A percentile compares a stretch with the other conserved stretches of the same genome.
These are phyloP conservation scores for Phengaris arion DNA, from an alignment of 2,888 invertebrate species.

Conservation along the genomic window DNA sequence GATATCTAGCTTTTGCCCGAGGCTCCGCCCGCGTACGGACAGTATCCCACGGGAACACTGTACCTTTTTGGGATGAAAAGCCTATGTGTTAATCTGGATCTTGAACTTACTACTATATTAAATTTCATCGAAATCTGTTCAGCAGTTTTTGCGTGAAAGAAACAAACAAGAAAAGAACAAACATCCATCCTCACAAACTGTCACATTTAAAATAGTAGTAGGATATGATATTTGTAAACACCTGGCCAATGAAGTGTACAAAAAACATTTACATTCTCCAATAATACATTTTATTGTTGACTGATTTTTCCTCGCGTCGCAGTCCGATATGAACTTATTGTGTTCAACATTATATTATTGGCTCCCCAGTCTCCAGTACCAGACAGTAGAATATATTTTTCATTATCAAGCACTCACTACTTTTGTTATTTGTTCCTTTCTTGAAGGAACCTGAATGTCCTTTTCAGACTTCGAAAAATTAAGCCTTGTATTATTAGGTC, in stretches of 20 bases:
- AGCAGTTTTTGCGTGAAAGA: too few relatives aligned
- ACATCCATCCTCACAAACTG: too few relatives aligned
- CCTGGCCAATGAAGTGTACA: not conserved
- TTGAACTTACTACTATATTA: too few relatives aligned
- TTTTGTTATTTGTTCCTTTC: not conserved
- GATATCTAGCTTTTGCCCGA: too few relatives aligned
- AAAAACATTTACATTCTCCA: not conserved
- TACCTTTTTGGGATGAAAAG: too few relatives aligned
- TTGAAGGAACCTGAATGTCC: not conserved
- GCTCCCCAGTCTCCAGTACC: not conserved
- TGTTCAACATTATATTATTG: conserved; percentile 2
- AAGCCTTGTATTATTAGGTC: not conserved
- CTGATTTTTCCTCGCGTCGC: not conserved
- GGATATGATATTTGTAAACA: not conserved
- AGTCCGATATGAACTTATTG: not conserved
- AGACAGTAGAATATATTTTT: not conserved
- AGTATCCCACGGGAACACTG: too few relatives aligned
- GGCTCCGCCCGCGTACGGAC: too few relatives aligned
- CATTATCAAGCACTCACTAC: not conserved
- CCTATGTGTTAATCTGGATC: too few relatives aligned
- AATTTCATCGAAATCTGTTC: too few relatives aligned
- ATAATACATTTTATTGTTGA: conserved; percentile 4
- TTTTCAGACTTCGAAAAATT: not conserved
- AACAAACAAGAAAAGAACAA: too few relatives aligned
- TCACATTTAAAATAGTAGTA: too few relatives aligned